phyloP scores from a whole-genome alignment of 2,888 invertebrate genomes.

The Plebejus melissa region DNA sequence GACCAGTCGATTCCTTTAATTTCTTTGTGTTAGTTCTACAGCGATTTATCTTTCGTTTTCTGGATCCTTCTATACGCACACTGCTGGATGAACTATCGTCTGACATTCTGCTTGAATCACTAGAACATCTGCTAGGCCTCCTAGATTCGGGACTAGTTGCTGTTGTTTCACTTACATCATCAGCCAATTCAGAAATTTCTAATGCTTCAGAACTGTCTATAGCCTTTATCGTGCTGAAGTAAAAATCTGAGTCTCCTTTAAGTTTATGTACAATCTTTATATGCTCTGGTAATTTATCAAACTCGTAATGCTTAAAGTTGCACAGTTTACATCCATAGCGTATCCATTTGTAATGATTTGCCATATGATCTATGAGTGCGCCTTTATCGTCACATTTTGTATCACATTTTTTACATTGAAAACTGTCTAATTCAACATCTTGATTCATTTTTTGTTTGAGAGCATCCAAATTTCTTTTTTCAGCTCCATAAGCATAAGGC shows the following conservation, averaged over 20 bases:
- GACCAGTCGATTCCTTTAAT: constrained; percentile 48
- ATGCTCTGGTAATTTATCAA: constrained; percentile 82
- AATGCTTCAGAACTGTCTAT: constrained; percentile 64
- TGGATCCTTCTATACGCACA: constrained; percentile 53
- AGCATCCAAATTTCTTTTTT: constrained; percentile 61
- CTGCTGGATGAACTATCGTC: constrained; percentile 69
- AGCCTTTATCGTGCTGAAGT: constrained; percentile 68
- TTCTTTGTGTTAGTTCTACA: constrained; percentile 49
- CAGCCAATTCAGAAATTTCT: constrained; percentile 50
- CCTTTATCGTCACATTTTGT: constrained; percentile 65
- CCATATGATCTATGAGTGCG: constrained; percentile 81
- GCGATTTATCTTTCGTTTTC: constrained; percentile 57
- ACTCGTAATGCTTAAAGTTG: constrained; percentile 82
- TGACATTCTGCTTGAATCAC: constrained; percentile 67
- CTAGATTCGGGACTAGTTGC: constrained; percentile 60
- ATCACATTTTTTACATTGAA: constrained; percentile 77
- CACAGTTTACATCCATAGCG: constrained; percentile 88
- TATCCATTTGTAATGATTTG: constrained; percentile 83
- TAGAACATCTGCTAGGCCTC: constrained; percentile 66
- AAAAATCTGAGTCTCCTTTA: constrained; percentile 75
- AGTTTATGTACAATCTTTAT: constrained; percentile 81
- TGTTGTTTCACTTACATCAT: constrained; percentile 48
- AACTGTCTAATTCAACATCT: constrained; percentile 61
- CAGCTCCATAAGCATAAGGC: constrained; percentile 59
- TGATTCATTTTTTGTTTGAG: constrained; percentile 56